These are phyloP conservation scores for Apocheima hispidaria DNA, from an alignment of 2,888 invertebrate species.

Conservation along the genomic window DNA sequence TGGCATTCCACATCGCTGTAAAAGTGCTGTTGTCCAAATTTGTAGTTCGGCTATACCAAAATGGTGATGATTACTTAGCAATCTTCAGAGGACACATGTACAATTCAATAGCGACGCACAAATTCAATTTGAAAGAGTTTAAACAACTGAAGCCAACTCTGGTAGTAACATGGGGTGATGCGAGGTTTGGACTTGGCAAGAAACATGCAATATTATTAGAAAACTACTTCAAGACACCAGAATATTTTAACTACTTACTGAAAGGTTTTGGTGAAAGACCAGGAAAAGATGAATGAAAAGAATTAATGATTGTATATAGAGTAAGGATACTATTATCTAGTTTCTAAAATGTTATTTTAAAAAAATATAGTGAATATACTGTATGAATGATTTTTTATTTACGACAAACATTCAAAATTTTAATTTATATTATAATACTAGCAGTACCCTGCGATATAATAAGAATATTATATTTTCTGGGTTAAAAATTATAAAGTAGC, in stretches of 20 bases:
- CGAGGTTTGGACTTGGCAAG: slow-evolving; percentile 71
- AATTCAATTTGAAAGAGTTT: slow-evolving; percentile 72
- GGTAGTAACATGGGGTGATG: slow-evolving; percentile 73
- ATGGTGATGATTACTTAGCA: slow-evolving; percentile 77
- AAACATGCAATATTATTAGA: slow-evolving; percentile 76
- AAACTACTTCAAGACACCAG: slow-evolving; percentile 76
- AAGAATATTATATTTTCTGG: no score
- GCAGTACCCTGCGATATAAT: no score
- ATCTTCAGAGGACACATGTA: slow-evolving; percentile 70
- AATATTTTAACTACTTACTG: slow-evolving; percentile 71
- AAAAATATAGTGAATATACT: no score
- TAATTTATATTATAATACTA: no score
- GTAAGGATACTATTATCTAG: no score
- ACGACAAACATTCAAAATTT: no score
- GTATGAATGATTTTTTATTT: no score
- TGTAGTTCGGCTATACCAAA: slow-evolving; percentile 74
- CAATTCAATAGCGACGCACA: slow-evolving; percentile 66
- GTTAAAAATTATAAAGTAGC: background rate
- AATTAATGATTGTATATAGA: background rate
- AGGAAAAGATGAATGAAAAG: slow-evolving; percentile 22
- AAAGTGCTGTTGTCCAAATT: slow-evolving; percentile 73
- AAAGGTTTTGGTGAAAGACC: slow-evolving; percentile 56
- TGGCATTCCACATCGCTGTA: slow-evolving; percentile 66
- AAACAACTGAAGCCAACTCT: slow-evolving; percentile 67
- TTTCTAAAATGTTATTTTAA: no score